Conservation (phyloP, 2,113 vertebrate species). For the Pseudonaja textilis region DNA sequence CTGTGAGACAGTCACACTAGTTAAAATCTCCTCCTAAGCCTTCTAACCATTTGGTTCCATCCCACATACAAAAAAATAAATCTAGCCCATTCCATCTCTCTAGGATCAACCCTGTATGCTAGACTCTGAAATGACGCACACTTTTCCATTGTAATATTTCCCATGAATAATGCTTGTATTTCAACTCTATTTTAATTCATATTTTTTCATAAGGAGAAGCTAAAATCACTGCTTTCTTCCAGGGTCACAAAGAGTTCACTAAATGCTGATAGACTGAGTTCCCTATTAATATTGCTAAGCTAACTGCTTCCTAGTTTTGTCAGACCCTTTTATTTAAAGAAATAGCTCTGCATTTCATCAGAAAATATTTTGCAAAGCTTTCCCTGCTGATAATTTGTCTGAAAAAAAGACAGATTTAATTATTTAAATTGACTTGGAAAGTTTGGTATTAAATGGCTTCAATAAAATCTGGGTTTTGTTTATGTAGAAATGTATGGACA, state of each 20-base stretch:
- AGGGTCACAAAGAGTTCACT: conserved; percentile 65
- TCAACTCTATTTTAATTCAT: conserved; percentile 57
- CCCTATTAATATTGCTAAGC: conserved; percentile 63
- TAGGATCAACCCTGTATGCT: neutral
- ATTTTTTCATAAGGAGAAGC: conserved; percentile 64
- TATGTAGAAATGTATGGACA: conserved; percentile 51
- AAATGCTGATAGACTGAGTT: conserved; percentile 63
- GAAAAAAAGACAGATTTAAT: conserved; percentile 56
- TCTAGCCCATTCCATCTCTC: neutral
- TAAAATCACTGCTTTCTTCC: conserved; percentile 56
- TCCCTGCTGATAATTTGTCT: conserved; percentile 57
- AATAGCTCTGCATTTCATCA: conserved; percentile 58
- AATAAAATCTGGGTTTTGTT: conserved; percentile 52
- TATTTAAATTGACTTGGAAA: conserved; percentile 65
- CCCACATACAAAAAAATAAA: neutral
- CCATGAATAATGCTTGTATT: conserved; percentile 57
- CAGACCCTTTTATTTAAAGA: conserved; percentile 65
- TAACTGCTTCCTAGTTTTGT: conserved; percentile 56
- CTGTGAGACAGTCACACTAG: neutral
- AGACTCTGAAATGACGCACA: conserved; percentile 28
- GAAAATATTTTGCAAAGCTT: conserved; percentile 66
- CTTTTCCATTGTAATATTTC: conserved; percentile 40
- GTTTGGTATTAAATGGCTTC: conserved; percentile 49
- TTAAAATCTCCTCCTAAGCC: neutral
- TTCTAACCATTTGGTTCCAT: neutral